Base-by-base conservation (phyloP, 2,113 vertebrate species). In the Hippocampus comes region DNA sequence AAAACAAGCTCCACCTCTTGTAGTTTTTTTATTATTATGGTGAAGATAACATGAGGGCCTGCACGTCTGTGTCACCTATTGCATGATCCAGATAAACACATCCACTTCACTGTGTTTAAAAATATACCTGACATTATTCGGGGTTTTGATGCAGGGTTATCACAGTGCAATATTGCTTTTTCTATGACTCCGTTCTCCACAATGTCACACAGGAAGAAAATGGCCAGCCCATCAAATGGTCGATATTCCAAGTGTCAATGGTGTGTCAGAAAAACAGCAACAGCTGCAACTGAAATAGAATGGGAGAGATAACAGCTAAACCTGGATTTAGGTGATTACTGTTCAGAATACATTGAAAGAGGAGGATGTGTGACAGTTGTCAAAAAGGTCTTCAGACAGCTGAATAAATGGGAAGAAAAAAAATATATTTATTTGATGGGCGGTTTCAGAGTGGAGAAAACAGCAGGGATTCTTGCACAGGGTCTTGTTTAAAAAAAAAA, bases 401-500 rank as follows among this genome's bases (percentile, higher is more conserved):
- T 77, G 71, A 83, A 79, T 57, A 63, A 57, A 64, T 71, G 64
- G 12, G 18, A 55, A 27, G 51, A 21, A 51, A 23, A 63, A 67
- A 60, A 12, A 4, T 38, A 73, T 53, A 60, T 67, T 53, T 68
- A 12, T 71, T 67, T 65, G 49, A 76, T 65, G 65, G 71, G 34
- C 8, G 23, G 25, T 59, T 63, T 68, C 34, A 46, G 67, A 63
- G 68, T 68, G 67, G 63, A 55, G 53, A 71, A 78, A 82, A 72
- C 67, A 75, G 65, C 61, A 83, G 78, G 79, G 82, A 87, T 81
- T 78, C 69, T 60, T 70, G 38, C 20, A 64, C 1, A 1, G 8
- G 11, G 2, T 3, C 9, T 77, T 67, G 38, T 75, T 81, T 84
- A 78, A 79, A 80, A 60, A 78, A 79, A 80, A 60, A 75, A 61